Percentiles rank a stretch among this genome's conserved stretches.
Conservation (phyloP, 1,140 invertebrate genomes). For the Aphaenogaster floridana region DNA sequence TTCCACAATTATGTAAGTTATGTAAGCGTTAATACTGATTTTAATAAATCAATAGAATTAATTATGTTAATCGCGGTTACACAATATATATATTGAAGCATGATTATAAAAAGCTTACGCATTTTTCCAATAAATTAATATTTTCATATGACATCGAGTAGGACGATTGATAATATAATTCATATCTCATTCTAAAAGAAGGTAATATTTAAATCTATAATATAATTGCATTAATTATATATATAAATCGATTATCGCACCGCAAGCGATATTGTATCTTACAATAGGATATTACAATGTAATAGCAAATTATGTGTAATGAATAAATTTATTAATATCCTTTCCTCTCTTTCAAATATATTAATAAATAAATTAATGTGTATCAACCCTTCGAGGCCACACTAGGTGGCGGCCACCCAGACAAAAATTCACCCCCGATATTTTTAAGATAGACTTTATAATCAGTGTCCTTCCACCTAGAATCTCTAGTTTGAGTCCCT, state of each 20-base stretch:
- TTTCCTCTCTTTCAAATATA: not conserved
- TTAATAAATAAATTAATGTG: not conserved
- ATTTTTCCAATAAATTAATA: conserved; percentile 22
- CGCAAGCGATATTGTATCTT: not conserved
- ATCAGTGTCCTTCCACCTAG: too few species aligned
- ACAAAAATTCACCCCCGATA: too few species aligned
- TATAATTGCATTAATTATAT: not conserved
- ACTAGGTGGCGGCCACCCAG: too few species aligned
- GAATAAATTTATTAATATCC: not conserved
- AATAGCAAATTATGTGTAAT: not conserved
- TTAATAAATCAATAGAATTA: conserved; percentile 22
- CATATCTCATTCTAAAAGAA: conserved; percentile 1
- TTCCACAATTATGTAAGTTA: conserved; percentile 2
- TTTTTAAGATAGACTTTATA: too few species aligned
- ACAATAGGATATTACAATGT: not conserved
- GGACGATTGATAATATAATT: conserved; percentile 15
- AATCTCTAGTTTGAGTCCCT: too few species aligned
- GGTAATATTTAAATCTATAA: conserved; percentile 18
- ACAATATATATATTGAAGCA: not conserved
- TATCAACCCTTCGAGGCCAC: too few species aligned
- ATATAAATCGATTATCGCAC: not conserved
- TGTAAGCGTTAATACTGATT: conserved; percentile 7
- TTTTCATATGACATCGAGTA: conserved; percentile 2
- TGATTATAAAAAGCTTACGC: not conserved
- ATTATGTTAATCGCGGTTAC: not conserved